A percentile compares a stretch with the other conserved stretches of the same genome.
These are phyloP conservation scores for Choreutis nemorana DNA, from an alignment of 2,888 invertebrate genomes.

Conservation along the genomic window DNA sequence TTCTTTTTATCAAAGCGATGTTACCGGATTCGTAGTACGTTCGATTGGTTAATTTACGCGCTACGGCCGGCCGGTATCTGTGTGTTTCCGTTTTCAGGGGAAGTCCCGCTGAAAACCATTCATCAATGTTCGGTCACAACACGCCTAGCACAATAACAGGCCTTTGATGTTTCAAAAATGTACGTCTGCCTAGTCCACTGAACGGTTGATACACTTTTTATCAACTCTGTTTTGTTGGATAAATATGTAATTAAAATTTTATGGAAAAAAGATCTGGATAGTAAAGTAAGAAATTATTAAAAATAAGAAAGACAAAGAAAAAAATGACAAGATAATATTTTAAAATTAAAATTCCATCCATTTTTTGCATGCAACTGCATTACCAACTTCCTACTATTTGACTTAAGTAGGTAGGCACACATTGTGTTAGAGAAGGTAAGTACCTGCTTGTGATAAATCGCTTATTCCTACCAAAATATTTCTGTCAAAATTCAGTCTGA, in stretches of 20 bases:
- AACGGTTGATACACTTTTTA: background rate
- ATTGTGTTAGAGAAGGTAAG: too few species aligned
- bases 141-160: conserved; percentile 33
- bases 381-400: too few species aligned
- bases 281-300: too few species aligned
- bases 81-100: conserved; percentile 37
- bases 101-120: conserved; percentile 48
- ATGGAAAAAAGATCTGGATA: too few species aligned
- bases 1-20: conserved; percentile 27
- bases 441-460: too few species aligned
- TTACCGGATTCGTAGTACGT: conserved; percentile 34
- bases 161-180: conserved; percentile 1
- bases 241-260: background rate
- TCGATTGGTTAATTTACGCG: conserved; percentile 37
- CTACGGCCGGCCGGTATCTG: conserved; percentile 43
- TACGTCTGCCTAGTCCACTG: background rate
- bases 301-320: too few species aligned
- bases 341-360: too few species aligned
- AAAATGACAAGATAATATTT: too few species aligned
- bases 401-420: too few species aligned
- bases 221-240: background rate
- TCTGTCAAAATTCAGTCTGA: too few species aligned
- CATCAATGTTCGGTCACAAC: conserved; percentile 48
- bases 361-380: too few species aligned
- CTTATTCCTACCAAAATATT: too few species aligned